Conservation (phyloP, 2,113 vertebrate genomes). For the Seriola quinqueradiata region DNA sequence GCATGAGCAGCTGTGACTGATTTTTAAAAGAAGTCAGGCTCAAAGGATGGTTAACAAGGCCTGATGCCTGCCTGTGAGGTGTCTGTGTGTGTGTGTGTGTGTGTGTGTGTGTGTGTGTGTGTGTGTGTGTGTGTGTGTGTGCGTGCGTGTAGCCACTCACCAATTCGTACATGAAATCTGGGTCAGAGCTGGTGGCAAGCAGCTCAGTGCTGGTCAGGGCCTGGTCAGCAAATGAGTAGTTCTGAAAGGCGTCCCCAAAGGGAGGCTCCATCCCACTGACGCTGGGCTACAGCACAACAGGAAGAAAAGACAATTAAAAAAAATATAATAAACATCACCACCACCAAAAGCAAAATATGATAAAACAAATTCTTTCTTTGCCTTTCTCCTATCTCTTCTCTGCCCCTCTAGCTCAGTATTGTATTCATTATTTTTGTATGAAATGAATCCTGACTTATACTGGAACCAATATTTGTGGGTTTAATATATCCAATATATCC, state of each 20-base stretch:
- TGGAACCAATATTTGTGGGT: too few species aligned
- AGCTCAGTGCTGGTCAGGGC: slow-evolving; percentile 98
- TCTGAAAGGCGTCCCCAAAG: slow-evolving; percentile 98
- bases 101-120: neutral
- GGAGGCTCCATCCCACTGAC: slow-evolving; percentile 98
- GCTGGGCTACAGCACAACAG: slow-evolving; percentile 87
- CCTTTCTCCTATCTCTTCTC: neutral
- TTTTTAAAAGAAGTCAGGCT: slow-evolving; percentile 17
- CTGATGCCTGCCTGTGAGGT: slow-evolving; percentile 5
- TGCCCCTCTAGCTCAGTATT: neutral
- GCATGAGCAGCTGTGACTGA: slow-evolving; percentile 48
- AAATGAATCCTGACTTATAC: too few species aligned
- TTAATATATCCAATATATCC: too few species aligned
- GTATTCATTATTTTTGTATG: too few species aligned
- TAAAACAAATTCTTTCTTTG: neutral
- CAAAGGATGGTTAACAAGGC: slow-evolving; percentile 28
- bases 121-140: neutral
- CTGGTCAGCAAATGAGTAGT: slow-evolving; percentile 97
- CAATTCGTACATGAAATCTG: slow-evolving; percentile 99
- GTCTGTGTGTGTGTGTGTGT: neutral
- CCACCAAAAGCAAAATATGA: neutral
- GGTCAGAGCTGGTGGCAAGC: slow-evolving; percentile 95
- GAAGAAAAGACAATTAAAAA: neutral
- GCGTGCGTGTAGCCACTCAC: slow-evolving; percentile 83
- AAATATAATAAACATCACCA: neutral